phyloP scores from a whole-genome alignment of 1,140 invertebrate genomes.

The Pseudomyrmex dendroicus region DNA sequence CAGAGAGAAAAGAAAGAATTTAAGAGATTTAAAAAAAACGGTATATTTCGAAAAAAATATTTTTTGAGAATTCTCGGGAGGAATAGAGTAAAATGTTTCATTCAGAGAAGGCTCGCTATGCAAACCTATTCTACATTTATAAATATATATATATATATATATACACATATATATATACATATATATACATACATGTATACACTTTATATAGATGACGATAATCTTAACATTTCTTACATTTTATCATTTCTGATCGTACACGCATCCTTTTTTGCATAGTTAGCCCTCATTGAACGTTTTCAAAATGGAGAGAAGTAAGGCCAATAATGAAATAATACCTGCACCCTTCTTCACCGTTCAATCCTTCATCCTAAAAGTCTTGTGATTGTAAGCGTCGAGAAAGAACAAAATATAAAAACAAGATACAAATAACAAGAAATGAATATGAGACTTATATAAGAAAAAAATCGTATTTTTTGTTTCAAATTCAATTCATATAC shows the following conservation, averaged over 20 bases:
- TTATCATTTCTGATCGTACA: slow-evolving; percentile 12
- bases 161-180: no score
- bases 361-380: slow-evolving; percentile 44
- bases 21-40: not conserved
- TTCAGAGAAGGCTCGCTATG: slow-evolving; percentile 12
- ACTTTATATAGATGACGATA: not conserved
- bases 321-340: not conserved
- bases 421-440: slow-evolving; percentile 25
- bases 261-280: slow-evolving; percentile 23
- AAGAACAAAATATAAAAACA: not conserved
- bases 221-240: not conserved
- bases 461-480: not conserved
- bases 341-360: not conserved
- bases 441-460: not conserved
- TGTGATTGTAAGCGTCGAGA: slow-evolving; percentile 24
- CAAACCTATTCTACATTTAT: slow-evolving; percentile 36
- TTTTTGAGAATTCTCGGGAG: not conserved
- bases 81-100: slow-evolving; percentile 18
- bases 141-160: no score
- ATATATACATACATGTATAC: no score
- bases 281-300: slow-evolving; percentile 17
- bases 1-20: not conserved
- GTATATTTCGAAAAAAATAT: slow-evolving; percentile 15
- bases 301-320: not conserved
- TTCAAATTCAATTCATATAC: no score